Percentiles rank a stretch among this genome's conserved stretches.
Conservation (phyloP, 2,888 invertebrate genomes). For the Argynnis bischoffii region DNA sequence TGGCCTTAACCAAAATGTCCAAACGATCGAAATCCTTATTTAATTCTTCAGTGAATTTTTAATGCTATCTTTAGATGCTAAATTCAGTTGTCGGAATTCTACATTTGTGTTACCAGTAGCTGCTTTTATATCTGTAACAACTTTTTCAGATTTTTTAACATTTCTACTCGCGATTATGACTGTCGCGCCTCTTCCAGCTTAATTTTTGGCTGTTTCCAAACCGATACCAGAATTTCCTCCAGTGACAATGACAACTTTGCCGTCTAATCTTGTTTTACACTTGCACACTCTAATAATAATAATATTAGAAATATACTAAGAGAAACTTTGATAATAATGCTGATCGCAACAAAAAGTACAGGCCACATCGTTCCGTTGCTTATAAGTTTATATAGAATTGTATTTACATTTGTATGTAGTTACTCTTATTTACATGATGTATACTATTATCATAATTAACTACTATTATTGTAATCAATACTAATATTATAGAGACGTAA, state of each 20-base stretch:
- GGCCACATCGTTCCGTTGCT: conserved; percentile 21
- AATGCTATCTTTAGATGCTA: conserved; percentile 76
- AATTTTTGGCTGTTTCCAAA: conserved; percentile 86
- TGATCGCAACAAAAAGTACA: neutral
- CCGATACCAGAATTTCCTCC: conserved; percentile 93
- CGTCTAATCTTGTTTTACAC: conserved; percentile 58
- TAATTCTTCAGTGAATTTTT: conserved; percentile 84
- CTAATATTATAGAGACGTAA: too few species aligned
- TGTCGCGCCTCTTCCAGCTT: conserved; percentile 87
- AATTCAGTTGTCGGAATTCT: conserved; percentile 78
- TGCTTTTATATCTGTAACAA: conserved; percentile 85
- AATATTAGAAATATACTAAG: conserved; percentile 29
- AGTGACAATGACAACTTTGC: conserved; percentile 87
- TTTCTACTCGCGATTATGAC: conserved; percentile 89
- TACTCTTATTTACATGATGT: neutral
- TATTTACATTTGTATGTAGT: neutral
- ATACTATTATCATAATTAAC: conserved; percentile 3
- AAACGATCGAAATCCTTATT: conserved; percentile 73
- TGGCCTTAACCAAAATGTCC: conserved; percentile 84
- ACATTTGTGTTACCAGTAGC: conserved; percentile 87
- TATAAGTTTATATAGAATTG: neutral
- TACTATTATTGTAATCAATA: too few species aligned
- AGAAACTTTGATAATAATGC: conserved; percentile 9
- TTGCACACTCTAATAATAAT: conserved; percentile 50
- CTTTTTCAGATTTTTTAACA: conserved; percentile 85